These are phyloP conservation scores for Gari tellinella DNA, from an alignment of 2,888 invertebrate species.

Conservation along the genomic window DNA sequence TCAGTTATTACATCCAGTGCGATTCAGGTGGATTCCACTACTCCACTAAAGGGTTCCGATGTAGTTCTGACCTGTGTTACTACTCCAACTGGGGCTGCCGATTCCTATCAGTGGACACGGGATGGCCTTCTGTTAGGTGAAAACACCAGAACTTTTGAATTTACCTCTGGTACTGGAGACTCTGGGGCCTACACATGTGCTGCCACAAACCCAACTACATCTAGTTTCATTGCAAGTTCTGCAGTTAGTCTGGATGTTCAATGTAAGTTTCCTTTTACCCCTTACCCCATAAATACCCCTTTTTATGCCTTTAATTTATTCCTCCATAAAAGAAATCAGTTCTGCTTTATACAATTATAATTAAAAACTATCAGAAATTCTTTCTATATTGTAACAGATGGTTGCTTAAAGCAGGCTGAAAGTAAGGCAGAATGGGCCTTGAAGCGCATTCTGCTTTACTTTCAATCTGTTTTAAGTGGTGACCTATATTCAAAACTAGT, in stretches of 20 bases:
- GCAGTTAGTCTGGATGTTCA: constrained; percentile 26
- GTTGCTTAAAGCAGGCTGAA: no score
- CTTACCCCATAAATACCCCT: no score
- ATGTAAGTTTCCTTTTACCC: no score
- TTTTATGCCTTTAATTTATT: no score
- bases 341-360: no score
- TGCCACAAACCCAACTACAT: constrained; percentile 25
- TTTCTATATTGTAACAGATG: no score
- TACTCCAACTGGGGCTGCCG: constrained; percentile 25
- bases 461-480: no score
- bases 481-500: no score
- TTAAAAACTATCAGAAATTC: no score
- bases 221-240: not conserved
- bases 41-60: constrained; percentile 8
- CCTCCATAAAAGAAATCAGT: no score
- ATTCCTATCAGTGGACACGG: constrained; percentile 22
- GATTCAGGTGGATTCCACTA: not conserved
- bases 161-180: constrained; percentile 2
- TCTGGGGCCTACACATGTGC: constrained; percentile 37
- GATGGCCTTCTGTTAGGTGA: constrained; percentile 2
- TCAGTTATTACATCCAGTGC: constrained; percentile 33
- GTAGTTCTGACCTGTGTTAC: constrained; percentile 43
- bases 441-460: no score
- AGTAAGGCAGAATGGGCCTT: no score
- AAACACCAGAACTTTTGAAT: not conserved